phyloP scores from a whole-genome alignment of 2,113 vertebrate genomes.

The Corythaeola cristata region DNA sequence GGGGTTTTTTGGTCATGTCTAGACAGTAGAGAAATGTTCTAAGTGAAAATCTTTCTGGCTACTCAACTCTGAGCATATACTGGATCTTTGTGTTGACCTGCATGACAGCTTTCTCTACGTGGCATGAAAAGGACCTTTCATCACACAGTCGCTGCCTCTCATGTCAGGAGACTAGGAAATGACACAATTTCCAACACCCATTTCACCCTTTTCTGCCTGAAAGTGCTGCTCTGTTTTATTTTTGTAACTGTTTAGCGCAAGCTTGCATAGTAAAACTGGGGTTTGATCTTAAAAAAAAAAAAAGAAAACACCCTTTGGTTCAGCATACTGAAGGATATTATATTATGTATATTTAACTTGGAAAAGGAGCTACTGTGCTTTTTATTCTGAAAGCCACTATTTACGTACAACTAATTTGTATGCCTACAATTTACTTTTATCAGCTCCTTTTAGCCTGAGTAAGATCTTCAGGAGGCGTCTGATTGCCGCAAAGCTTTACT shows the following conservation, averaged over 20 bases:
- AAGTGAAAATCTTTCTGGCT: not conserved
- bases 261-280: not conserved
- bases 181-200: not conserved
- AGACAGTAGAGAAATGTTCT: not conserved
- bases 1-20: fast-evolving
- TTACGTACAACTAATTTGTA: not conserved
- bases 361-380: not conserved
- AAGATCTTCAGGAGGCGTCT: not conserved
- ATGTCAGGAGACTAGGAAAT: not conserved
- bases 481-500: not conserved
- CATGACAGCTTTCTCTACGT: not conserved
- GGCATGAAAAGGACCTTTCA: constrained; percentile 53
- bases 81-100: constrained; percentile 37
- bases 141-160: not conserved
- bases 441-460: not conserved
- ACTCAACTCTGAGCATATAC: not conserved
- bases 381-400: constrained; percentile 3
- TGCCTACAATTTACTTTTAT: not conserved
- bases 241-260: not conserved
- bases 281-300: not conserved
- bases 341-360: not conserved
- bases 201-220: not conserved
- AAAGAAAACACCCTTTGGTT: not conserved
- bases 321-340: not conserved
- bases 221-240: not conserved